Conservation (phyloP, 2,888 invertebrate species). For the Lasioglossum oenotherae region DNA sequence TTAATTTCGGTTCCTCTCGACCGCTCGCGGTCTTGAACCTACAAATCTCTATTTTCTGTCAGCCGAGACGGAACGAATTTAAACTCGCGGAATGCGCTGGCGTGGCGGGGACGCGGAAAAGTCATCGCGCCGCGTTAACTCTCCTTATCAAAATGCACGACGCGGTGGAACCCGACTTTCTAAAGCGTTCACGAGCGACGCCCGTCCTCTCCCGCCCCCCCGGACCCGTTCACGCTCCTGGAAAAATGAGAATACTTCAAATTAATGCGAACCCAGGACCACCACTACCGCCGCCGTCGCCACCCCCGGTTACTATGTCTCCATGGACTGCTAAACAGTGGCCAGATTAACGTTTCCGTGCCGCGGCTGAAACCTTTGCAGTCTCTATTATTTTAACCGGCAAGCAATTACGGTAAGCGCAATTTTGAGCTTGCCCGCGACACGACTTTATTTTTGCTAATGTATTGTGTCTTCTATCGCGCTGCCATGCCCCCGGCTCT, state of each 20-base stretch:
- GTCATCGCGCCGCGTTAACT: conserved; percentile 59
- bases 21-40: conserved; percentile 48
- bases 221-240: background rate
- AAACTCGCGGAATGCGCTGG: conserved; percentile 44
- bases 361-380: conserved; percentile 8
- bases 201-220: background rate
- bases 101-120: conserved; percentile 38
- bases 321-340: conserved; percentile 52
- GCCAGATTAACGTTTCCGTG: conserved; percentile 52
- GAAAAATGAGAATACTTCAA: conserved; percentile 51
- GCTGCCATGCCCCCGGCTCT: background rate
- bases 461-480: conserved; percentile 13
- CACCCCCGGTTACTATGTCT: conserved; percentile 13
- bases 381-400: conserved; percentile 48
- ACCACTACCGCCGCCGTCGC: background rate
- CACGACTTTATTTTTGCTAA: conserved; percentile 4
- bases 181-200: conserved; percentile 40
- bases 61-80: conserved; percentile 47
- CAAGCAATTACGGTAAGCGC: conserved; percentile 38
- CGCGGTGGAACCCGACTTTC: conserved; percentile 41
- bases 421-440: conserved; percentile 29
- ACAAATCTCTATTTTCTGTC: conserved; percentile 63
- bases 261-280: conserved; percentile 32
- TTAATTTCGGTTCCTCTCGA: conserved; percentile 50
- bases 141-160: conserved; percentile 65